A percentile compares a stretch with the other conserved stretches of the same genome.
These are phyloP conservation scores for Eumaeus atala DNA, from an alignment of 1,140 invertebrate genomes.

Conservation along the genomic window DNA sequence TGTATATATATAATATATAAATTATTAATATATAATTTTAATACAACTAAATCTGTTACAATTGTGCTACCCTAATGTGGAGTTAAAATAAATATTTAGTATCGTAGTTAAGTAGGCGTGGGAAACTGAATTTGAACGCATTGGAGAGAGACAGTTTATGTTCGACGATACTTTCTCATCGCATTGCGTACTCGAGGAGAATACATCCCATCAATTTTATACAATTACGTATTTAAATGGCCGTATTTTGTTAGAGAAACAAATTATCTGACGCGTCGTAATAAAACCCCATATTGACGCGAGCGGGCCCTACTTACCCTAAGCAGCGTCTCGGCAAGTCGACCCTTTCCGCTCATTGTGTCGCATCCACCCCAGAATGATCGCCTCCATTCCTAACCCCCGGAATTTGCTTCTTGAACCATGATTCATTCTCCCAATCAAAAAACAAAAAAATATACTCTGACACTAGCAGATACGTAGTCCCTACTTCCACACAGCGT, in stretches of 20 bases:
- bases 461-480: too few relatives aligned
- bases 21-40: conserved; percentile 5
- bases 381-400: conserved; percentile 67
- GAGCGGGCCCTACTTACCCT: conserved; percentile 68
- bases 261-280: conserved; percentile 59
- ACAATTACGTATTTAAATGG: too few relatives aligned
- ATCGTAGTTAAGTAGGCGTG: conserved; percentile 45
- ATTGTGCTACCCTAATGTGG: background rate
- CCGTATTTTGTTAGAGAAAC: conserved; percentile 32
- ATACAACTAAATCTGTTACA: too few relatives aligned
- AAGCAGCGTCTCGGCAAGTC: conserved; percentile 43
- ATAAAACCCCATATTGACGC: conserved; percentile 66
- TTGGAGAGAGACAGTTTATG: conserved; percentile 2
- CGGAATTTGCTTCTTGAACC: conserved; percentile 68
- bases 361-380: conserved; percentile 63
- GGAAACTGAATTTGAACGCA: conserved; percentile 40
- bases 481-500: too few relatives aligned
- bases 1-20: background rate
- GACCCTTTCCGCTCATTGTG: conserved; percentile 66
- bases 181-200: conserved; percentile 1
- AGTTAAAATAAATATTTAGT: conserved; percentile 27
- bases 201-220: conserved; percentile 8
- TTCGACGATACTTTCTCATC: conserved; percentile 1
- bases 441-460: conserved; percentile 42
- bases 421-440: conserved; percentile 67